Conservation (phyloP, 2,113 vertebrate genomes). For the Nerophis lumbriciformis region DNA sequence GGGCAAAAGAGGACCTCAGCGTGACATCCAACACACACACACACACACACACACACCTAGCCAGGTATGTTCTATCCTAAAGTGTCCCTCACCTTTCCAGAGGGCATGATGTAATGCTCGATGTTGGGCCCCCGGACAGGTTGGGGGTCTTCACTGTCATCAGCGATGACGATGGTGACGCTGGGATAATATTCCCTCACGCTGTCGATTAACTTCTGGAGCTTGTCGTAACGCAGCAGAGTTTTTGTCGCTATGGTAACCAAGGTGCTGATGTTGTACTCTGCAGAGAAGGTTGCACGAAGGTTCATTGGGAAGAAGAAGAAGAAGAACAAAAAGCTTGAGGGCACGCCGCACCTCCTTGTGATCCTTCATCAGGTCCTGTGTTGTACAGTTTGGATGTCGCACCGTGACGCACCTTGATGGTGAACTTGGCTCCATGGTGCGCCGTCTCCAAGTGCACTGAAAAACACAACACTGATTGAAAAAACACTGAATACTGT, state of each 20-base stretch:
- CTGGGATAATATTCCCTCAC: constrained; percentile 84
- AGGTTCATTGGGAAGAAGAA: not conserved
- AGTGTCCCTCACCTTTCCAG: constrained; percentile 77
- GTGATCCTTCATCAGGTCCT: constrained; percentile 33
- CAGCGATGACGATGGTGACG: constrained; percentile 82
- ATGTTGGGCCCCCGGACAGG: constrained; percentile 76
- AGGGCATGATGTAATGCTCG: constrained; percentile 92
- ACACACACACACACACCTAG: not conserved
- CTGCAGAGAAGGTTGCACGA: constrained; percentile 29
- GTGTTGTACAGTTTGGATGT: constrained; percentile 82
- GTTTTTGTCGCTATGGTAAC: constrained; percentile 91
- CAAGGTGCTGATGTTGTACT: constrained; percentile 81
- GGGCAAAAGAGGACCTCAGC: not conserved
- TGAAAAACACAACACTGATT: constrained; percentile 58
- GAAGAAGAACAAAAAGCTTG: not conserved
- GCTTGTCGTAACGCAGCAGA: constrained; percentile 85
- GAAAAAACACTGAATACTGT: constrained; percentile 1
- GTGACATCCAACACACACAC: constrained; percentile 1
- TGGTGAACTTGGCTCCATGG: constrained; percentile 77
- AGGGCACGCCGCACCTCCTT: constrained; percentile 45
- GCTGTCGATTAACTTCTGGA: constrained; percentile 81
- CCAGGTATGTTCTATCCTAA: not conserved
- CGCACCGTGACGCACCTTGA: constrained; percentile 79
- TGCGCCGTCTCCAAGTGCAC: constrained; percentile 82
- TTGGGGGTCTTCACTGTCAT: constrained; percentile 81